phyloP scores from a whole-genome alignment of 2,797 vertebrate species.

The Chaunax sp. region DNA sequence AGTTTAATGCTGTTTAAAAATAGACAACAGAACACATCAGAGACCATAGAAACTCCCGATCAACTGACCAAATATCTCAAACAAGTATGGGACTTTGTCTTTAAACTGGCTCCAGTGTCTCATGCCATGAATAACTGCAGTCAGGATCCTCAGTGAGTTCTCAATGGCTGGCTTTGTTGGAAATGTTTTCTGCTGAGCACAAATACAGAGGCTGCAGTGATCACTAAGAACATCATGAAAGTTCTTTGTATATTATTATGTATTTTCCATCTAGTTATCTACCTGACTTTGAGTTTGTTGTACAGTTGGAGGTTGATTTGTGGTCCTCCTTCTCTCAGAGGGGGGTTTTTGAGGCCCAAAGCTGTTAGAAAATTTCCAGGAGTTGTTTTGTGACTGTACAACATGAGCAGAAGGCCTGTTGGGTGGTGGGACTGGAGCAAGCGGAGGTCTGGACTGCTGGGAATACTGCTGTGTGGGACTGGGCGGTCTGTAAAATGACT shows the following conservation, averaged over 20 bases:
- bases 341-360: constrained; percentile 46
- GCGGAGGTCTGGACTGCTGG: constrained; percentile 55
- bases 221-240: constrained; percentile 4
- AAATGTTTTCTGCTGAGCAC: constrained; percentile 48
- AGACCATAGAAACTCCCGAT: neutral
- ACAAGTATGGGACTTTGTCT: constrained; percentile 85
- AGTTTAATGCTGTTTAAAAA: constrained; percentile 16
- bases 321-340: constrained; percentile 31
- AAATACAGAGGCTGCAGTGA: constrained; percentile 4
- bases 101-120: constrained; percentile 92
- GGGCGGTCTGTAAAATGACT: constrained; percentile 46
- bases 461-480: constrained; percentile 47
- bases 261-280: constrained; percentile 1
- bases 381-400: constrained; percentile 52
- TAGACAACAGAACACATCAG: neutral
- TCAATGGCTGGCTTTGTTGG: constrained; percentile 79
- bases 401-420: constrained; percentile 32
- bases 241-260: neutral
- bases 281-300: constrained; percentile 50
- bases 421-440: constrained; percentile 29
- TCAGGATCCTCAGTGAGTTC: constrained; percentile 90
- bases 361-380: constrained; percentile 75
- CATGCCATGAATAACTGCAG: constrained; percentile 91
- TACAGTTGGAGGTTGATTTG: constrained; percentile 26
- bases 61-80: constrained; percentile 93